Base-by-base conservation (phyloP, 1,140 invertebrate species). In the Anthonomus grandis region DNA sequence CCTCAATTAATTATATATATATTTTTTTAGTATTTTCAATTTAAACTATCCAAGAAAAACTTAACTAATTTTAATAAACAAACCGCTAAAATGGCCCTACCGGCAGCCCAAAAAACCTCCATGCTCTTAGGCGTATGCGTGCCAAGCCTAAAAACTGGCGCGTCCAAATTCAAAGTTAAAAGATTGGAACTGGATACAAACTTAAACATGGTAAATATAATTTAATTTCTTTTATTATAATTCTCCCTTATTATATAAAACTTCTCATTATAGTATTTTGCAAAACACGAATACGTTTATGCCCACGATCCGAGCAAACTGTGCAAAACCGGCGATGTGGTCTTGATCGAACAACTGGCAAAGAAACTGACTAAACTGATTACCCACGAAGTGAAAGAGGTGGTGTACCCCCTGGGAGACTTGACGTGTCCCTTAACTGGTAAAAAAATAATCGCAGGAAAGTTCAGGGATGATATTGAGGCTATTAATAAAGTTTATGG, bases 341-440 rank as follows among this genome's bases (percentile, higher is more conserved):
- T 91, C 13, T 73, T 93, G 36, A 84, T 93, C 61, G 77, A 90
- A 71, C 78, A 81, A 59, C 71, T 93, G 22, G 82, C 85, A 9
- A 68, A 84, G 50, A 86, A 84, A 72, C 57, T 91, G 49, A 89
- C 89, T 0, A 82, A 82, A 42, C 72, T 89, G 10, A 89, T 93
- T 3, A 86, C 86, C 5, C 90, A 93, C 64, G 78, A 84, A 75
- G 80, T 94, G 1, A 76, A 88, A 65, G 83, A 91, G 71, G 80
- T 93, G 12, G 79, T 94, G 19, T 90, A 89, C 74, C 85, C 86
- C 15, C 75, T 85, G 60, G 91, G 91, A 59, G 89, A 94, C 76
- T 76, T 91, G 13, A 87, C 81, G 37, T 89, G 91, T 76, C 91
- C 91, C 24, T 74, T 93, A 18, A 89, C 87, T 60, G 86, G 86